phyloP scores from a whole-genome alignment of 2,888 invertebrate genomes.

The Drosophila eohydei region DNA sequence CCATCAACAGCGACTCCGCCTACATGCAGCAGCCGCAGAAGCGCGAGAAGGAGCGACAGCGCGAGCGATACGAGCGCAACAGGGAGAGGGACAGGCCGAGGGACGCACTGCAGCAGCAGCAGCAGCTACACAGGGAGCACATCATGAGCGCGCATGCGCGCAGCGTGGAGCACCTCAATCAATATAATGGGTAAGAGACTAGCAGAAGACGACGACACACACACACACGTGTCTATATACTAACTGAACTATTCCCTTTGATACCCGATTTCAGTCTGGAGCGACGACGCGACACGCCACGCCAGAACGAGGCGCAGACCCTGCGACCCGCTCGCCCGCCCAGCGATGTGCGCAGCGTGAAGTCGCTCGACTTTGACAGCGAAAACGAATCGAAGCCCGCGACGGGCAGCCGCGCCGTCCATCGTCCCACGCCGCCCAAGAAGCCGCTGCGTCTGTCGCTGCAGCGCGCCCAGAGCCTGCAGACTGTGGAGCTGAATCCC shows the following conservation, averaged over 20 bases:
- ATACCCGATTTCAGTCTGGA: constrained; percentile 64
- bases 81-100: constrained; percentile 54
- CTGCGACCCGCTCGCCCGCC: constrained; percentile 67
- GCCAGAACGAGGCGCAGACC: constrained; percentile 68
- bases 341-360: constrained; percentile 87
- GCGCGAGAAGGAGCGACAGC: constrained; percentile 81
- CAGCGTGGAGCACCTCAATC: constrained; percentile 84
- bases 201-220: neutral
- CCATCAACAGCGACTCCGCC: constrained; percentile 84
- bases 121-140: constrained; percentile 70
- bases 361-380: constrained; percentile 92
- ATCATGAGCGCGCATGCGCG: constrained; percentile 80
- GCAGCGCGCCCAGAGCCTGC: constrained; percentile 93
- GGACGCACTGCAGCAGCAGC: constrained; percentile 70
- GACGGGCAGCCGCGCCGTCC: constrained; percentile 83
- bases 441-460: constrained; percentile 93
- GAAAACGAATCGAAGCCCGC: constrained; percentile 86
- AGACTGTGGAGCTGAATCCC: constrained; percentile 87
- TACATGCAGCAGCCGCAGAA: constrained; percentile 76
- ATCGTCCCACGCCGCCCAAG: constrained; percentile 92
- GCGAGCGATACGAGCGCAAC: constrained; percentile 74
- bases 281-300: constrained; percentile 73
- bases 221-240: neutral
- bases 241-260: neutral
- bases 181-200: constrained; percentile 79